Evolutionary conservation across 2,113 vertebrate species (phyloP).

Genomic region (Gallinago undulata): DNA sequence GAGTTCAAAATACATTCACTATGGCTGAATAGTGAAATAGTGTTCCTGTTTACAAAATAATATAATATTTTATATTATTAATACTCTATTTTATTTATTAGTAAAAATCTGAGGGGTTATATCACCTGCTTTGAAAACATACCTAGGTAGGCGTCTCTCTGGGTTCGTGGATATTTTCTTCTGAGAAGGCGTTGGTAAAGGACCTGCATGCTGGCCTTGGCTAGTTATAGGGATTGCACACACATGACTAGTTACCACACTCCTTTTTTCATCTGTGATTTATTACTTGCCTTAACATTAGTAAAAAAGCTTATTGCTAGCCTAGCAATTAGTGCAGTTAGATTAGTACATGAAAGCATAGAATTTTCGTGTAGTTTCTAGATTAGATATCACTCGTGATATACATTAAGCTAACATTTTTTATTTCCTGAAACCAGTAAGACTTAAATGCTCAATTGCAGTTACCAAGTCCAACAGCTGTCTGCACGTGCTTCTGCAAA

Average conservation of each 20-base stretch:
- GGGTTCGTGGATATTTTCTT: slow-evolving; percentile 94
- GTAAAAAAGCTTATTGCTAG: slow-evolving; percentile 69
- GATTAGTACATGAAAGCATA: slow-evolving; percentile 64
- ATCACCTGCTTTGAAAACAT: slow-evolving; percentile 81
- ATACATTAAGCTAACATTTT: slow-evolving; percentile 43
- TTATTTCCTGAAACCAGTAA: slow-evolving; percentile 23
- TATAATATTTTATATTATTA: slow-evolving; percentile 10
- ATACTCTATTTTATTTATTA: slow-evolving; percentile 16
- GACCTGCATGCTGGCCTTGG: slow-evolving; percentile 99
- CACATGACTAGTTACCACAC: slow-evolving; percentile 92
- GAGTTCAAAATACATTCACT: background rate
- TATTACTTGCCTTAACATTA: slow-evolving; percentile 79
- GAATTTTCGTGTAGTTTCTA: slow-evolving; percentile 53
- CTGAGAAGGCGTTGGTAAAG: slow-evolving; percentile 99
- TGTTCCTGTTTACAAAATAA: background rate
- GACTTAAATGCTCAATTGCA: slow-evolving; percentile 3
- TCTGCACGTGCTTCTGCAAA: slow-evolving; percentile 19
- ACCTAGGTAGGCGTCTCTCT: slow-evolving; percentile 94
- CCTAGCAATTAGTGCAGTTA: slow-evolving; percentile 68
- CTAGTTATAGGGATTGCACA: slow-evolving; percentile 98
- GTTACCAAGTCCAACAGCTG: background rate
- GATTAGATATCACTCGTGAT: slow-evolving; percentile 65
- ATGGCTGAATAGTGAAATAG: background rate
- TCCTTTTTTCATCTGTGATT: slow-evolving; percentile 74
- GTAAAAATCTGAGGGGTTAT: slow-evolving; percentile 66